Evolutionary conservation across 2,888 invertebrate genomes (phyloP).

Genomic region (Chloromyia formosa): DNA sequence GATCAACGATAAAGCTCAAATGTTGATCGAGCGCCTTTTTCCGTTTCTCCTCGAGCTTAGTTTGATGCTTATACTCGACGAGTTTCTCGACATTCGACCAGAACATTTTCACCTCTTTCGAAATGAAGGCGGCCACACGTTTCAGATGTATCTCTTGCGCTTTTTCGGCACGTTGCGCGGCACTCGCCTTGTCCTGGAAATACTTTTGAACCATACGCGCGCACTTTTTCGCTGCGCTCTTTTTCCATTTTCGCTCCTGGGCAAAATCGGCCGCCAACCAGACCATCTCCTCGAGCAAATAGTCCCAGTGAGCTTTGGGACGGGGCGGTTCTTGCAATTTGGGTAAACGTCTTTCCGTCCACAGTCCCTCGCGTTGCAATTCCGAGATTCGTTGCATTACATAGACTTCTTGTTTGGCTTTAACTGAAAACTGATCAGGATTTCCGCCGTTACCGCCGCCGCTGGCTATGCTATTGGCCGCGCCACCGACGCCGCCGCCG

Average conservation of each 20-base stretch:
- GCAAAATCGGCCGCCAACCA: slow-evolving; percentile 98
- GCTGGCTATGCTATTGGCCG: slow-evolving; percentile 30
- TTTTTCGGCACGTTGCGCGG: slow-evolving; percentile 89
- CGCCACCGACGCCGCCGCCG: slow-evolving; percentile 65
- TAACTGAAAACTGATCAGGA: slow-evolving; percentile 83
- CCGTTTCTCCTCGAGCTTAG: slow-evolving; percentile 91
- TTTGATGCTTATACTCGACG: slow-evolving; percentile 93
- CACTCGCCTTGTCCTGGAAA: slow-evolving; percentile 89
- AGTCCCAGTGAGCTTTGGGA: slow-evolving; percentile 97
- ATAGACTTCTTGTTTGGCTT: slow-evolving; percentile 90
- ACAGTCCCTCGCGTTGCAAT: slow-evolving; percentile 91
- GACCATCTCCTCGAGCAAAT: slow-evolving; percentile 96
- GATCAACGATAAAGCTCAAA: slow-evolving; percentile 96
- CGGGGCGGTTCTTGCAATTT: slow-evolving; percentile 91
- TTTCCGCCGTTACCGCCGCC: slow-evolving; percentile 30
- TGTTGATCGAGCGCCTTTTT: slow-evolving; percentile 96
- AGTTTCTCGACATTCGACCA: slow-evolving; percentile 98
- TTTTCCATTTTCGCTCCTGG: slow-evolving; percentile 98
- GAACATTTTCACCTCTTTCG: slow-evolving; percentile 92
- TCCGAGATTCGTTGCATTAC: slow-evolving; percentile 92
- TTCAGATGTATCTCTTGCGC: slow-evolving; percentile 87
- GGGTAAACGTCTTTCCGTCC: slow-evolving; percentile 91
- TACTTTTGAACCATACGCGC: slow-evolving; percentile 91
- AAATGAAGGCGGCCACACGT: slow-evolving; percentile 87
- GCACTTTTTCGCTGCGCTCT: slow-evolving; percentile 91